phyloP scores from a whole-genome alignment of 2,797 vertebrate genomes.

The Myotis findleyi region DNA sequence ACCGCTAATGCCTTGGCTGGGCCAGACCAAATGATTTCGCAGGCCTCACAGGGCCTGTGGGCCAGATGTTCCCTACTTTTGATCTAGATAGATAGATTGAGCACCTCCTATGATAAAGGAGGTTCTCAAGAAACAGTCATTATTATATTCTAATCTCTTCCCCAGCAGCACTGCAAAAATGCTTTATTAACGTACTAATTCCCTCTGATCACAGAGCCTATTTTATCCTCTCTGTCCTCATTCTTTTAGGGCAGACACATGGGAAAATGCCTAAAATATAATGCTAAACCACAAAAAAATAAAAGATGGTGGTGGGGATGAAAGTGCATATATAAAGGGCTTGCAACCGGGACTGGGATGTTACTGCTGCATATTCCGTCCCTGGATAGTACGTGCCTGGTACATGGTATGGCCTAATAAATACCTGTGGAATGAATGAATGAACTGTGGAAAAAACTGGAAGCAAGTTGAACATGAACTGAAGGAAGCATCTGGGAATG shows the following conservation, averaged over 20 bases:
- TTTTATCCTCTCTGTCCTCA: conserved; percentile 2
- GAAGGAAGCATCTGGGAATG: background rate
- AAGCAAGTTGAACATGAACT: background rate
- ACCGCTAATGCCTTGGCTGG: no score
- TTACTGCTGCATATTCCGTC: background rate
- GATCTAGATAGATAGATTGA: background rate
- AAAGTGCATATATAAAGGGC: background rate
- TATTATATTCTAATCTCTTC: background rate
- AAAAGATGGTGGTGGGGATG: background rate
- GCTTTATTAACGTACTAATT: conserved; percentile 35
- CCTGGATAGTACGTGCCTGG: background rate
- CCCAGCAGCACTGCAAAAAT: background rate
- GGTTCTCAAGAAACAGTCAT: background rate
- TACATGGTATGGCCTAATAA: background rate
- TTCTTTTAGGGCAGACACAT: background rate
- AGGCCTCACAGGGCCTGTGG: no score
- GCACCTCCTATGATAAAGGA: background rate
- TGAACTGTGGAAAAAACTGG: background rate
- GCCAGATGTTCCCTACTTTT: no score
- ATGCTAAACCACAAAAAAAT: background rate
- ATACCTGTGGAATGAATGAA: background rate
- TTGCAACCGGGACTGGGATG: background rate
- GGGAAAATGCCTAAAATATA: background rate
- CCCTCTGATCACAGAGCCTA: background rate
- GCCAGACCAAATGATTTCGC: no score